Base-by-base conservation (phyloP, 2,113 vertebrate genomes). In the Odobenus rosmarus region DNA sequence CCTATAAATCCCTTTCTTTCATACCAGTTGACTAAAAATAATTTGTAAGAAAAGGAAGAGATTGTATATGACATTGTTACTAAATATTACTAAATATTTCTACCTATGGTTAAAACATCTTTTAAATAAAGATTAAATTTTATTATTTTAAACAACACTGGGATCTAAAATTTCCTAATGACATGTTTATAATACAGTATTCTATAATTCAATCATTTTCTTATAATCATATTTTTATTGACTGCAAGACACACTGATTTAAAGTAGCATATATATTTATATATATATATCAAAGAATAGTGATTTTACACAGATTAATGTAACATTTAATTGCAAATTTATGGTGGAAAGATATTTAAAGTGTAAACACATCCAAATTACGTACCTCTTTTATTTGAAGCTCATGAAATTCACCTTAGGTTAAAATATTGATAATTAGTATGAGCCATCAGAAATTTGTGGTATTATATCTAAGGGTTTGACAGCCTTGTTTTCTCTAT, bases 261-360 rank as follows among this genome's bases (percentile, higher is more conserved):
- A 39, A 71, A 23, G 23, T 51, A 59, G 24, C 67, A 67, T 18
- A 18, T 18, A 33, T 33, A 15, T 64, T 3, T 67, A 33, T 16
- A 26, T 33, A 14, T 12, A 69, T 69, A n/a, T 69, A 57, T 57
- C 21, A 7, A 21, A 19, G 15, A 76, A 51, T 85, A 57, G 49
- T 77, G 26, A 93, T 83, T 88, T 87, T 83, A 87, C n/a, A 69
- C 46, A 90, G 46, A 72, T 53, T 59, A 92, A 55, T 80, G 3
- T 69, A 79, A 80, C 95, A 10, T 97, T 79, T 55, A 80, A 9
- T 62, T 93, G 12, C n/a, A 96, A n/a, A 86, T 96, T 97, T 5
- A 61, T 83, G 76, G 13, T 96, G 18, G 84, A 81, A 85, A 96
- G 46, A 46, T 76, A 19, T 84, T 95, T 87, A 64, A 97, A 83